These are phyloP conservation scores for Miichthys miiuy DNA, from an alignment of 2,797 vertebrate genomes.

Conservation along the genomic window DNA sequence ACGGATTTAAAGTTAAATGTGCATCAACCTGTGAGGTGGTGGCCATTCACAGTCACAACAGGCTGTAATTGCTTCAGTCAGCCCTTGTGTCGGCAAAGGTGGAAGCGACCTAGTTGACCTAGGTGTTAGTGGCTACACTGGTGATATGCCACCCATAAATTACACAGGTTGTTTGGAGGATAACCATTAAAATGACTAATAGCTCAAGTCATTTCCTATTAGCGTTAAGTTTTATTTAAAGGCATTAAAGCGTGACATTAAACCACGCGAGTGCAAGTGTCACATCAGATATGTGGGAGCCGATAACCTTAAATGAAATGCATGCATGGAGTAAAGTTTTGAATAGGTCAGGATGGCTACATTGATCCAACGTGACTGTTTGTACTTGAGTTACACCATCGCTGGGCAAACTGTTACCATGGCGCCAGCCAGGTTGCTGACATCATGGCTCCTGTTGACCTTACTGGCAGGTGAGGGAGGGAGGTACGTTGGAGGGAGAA, in stretches of 20 bases:
- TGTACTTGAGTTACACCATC: conserved; percentile 41
- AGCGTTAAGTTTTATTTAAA: conserved; percentile 42
- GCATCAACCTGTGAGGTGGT: neutral
- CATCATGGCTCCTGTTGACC: conserved; percentile 49
- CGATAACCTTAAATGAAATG: conserved; percentile 31
- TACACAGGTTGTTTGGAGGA: conserved; percentile 33
- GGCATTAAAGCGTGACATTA: conserved; percentile 35
- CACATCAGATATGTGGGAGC: conserved; percentile 32
- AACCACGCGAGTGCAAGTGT: conserved; percentile 29
- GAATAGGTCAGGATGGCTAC: conserved; percentile 33
- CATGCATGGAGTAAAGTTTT: conserved; percentile 47
- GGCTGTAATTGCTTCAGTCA: neutral
- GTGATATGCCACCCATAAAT: conserved; percentile 23
- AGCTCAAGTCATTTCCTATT: conserved; percentile 49
- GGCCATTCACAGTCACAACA: conserved; percentile 6
- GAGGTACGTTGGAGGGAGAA: neutral
- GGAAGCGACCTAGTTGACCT: neutral
- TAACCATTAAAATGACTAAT: conserved; percentile 46
- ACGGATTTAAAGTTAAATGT: neutral
- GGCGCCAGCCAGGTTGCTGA: conserved; percentile 37
- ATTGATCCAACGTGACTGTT: conserved; percentile 32
- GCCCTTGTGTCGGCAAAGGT: neutral
- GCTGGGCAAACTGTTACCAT: conserved; percentile 37
- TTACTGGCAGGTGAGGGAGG: conserved; percentile 37
- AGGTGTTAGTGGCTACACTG: conserved; percentile 8